phyloP scores from a whole-genome alignment of 2,113 vertebrate genomes.

The Perca fluviatilis region DNA sequence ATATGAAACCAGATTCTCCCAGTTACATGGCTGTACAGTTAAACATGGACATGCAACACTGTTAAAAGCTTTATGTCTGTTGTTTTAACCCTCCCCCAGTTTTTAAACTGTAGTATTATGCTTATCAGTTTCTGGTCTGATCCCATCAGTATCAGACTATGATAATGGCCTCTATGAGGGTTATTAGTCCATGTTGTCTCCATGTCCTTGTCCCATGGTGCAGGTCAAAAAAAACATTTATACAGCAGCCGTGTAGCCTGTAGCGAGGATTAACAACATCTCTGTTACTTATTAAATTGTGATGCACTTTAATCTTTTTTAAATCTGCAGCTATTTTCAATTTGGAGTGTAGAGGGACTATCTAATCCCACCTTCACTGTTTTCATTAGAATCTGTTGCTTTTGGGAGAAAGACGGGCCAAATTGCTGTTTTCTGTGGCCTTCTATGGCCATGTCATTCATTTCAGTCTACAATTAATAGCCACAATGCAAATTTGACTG shows the following conservation, averaged over 20 bases:
- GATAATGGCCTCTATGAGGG: neutral
- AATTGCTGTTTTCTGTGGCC: neutral
- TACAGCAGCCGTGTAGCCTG: conserved; percentile 29
- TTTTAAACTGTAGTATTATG: too few species aligned
- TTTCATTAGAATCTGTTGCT: conserved; percentile 19
- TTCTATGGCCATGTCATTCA: neutral
- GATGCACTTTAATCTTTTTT: conserved; percentile 72
- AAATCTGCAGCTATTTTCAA: conserved; percentile 70
- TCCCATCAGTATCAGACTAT: neutral
- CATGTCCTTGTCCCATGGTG: conserved; percentile 18
- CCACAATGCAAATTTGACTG: neutral
- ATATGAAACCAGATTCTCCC: neutral
- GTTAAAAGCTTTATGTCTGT: too few species aligned
- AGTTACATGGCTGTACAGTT: too few species aligned
- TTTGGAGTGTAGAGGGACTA: conserved; percentile 33
- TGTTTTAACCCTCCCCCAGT: too few species aligned
- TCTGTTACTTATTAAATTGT: conserved; percentile 67
- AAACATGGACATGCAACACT: too few species aligned
- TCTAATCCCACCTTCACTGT: conserved; percentile 61
- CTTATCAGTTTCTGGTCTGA: neutral
- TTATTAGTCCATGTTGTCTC: conserved; percentile 4
- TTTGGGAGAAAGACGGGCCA: conserved; percentile 1
- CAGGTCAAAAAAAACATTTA: conserved; percentile 18
- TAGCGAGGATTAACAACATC: conserved; percentile 62
- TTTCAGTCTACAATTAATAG: neutral